Evolutionary conservation across 2,888 invertebrate genomes (phyloP), one percentile per base, ranked within the genome.

Genomic region (Gibbula magus): DNA sequence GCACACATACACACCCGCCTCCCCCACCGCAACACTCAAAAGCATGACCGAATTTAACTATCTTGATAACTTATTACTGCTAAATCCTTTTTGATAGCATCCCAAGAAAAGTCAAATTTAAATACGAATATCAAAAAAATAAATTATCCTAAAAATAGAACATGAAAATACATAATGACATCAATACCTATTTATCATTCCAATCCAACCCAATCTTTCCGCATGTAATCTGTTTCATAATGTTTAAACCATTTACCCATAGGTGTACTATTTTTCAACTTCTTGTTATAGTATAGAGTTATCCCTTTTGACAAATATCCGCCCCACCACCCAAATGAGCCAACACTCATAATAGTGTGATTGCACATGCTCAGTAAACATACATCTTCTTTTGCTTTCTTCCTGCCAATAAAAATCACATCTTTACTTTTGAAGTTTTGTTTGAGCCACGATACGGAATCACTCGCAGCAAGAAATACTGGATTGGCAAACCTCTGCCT

Each of bases 341-440:
- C 74, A 1, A 74, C 74, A 25, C 45, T 74, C 20, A 51, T 51
- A 8, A 74, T 39, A 39, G 70, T 70, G 35, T 70, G 70, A 32
- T 70, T 39, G 10, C 70, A 70, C 39, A 39, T 35, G 39, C 35
- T 70, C 35, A 70, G 20, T 0, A 70, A n/a, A 39, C 70, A 39
- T 3, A 70, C 5, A 35, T 70, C 70, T n/a, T 35, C 70, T 70
- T 70, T 39, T 39, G 39, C 4, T 7, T 16, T 16, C 18, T 70
- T 35, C n/a, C 70, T n/a, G 13, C 35, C 32, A 13, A 39, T 4
- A 3, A 70, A 13, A 18, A 70, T 35, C 16, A 70, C 70, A 20
- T 70, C 45, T n/a, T 1, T 16, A 35, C 80, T 80, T 16, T 79
- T 79, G 2, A 83, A 35, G 20, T 35, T 70, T 35, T 18, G n/a